Evolutionary conservation across 2,113 vertebrate species (phyloP).

Genomic region (Thomomys bottae): DNA sequence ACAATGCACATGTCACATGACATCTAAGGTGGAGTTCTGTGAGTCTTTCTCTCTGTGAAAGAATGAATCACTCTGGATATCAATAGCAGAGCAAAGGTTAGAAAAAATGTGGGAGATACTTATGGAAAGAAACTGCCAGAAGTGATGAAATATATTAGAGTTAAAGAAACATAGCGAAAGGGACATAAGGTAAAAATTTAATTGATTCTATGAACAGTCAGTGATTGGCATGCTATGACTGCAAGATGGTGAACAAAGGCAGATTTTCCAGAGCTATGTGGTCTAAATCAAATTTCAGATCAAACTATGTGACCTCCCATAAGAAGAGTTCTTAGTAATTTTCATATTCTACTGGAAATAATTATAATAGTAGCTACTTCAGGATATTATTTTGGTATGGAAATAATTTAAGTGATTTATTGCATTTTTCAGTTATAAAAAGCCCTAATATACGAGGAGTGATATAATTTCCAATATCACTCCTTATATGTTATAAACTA

Average conservation of each 20-base stretch:
- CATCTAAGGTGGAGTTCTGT: not conserved
- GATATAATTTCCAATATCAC: too few relatives aligned
- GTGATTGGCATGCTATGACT: not conserved
- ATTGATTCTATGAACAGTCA: not conserved
- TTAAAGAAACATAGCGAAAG: not conserved
- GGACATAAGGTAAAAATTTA: not conserved
- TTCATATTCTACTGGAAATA: not conserved
- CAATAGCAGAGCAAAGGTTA: not conserved
- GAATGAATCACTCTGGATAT: not conserved
- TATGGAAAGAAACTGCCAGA: not conserved
- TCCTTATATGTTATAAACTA: not conserved
- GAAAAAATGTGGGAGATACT: not conserved
- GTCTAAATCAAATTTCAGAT: not conserved
- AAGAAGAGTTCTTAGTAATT: not conserved
- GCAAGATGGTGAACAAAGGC: not conserved
- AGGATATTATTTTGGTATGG: not conserved
- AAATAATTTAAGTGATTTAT: not conserved
- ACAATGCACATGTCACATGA: not conserved
- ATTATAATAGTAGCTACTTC: not conserved
- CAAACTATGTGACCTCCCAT: not conserved
- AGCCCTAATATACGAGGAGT: not conserved
- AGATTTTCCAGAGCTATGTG: not conserved
- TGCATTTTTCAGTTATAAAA: not conserved
- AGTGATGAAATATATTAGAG: too few relatives aligned
- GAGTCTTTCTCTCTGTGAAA: not conserved